phyloP scores from a whole-genome alignment of 2,888 invertebrate genomes.

The Mesochorus sp. region DNA sequence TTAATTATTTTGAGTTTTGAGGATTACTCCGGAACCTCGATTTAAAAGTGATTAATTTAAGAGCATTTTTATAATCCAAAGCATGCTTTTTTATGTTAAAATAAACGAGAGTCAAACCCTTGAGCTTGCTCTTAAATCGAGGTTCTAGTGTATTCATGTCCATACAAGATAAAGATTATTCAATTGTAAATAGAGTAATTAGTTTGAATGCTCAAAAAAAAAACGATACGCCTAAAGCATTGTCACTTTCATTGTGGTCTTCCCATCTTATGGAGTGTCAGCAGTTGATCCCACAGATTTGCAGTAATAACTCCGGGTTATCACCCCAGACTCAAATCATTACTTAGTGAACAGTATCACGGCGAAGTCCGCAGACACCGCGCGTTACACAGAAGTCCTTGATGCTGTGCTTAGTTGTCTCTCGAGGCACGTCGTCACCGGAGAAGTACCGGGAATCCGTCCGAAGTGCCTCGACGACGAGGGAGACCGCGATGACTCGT shows the following conservation, averaged over 20 bases:
- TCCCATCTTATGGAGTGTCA: too few species aligned
- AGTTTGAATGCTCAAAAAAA: too few species aligned
- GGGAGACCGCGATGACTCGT: slow-evolving; percentile 71
- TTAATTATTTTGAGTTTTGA: background rate
- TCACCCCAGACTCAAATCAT: slow-evolving; percentile 17
- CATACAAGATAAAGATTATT: too few species aligned
- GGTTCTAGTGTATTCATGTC: too few species aligned
- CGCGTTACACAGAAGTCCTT: slow-evolving; percentile 55
- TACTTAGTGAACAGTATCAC: slow-evolving; percentile 49
- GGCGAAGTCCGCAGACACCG: slow-evolving; percentile 49
- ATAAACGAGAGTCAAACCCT: too few species aligned
- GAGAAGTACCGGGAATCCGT: slow-evolving; percentile 77
- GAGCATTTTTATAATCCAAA: too few species aligned
- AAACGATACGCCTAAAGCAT: background rate
- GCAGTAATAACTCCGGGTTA: slow-evolving; percentile 53
- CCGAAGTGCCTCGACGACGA: slow-evolving; percentile 72
- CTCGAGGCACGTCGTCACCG: slow-evolving; percentile 78
- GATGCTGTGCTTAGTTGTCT: slow-evolving; percentile 78
- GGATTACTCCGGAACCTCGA: too few species aligned
- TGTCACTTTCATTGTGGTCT: slow-evolving; percentile 16
- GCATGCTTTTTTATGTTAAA: too few species aligned
- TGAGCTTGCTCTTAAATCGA: too few species aligned
- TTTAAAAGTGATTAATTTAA: too few species aligned
- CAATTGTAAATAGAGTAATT: background rate
- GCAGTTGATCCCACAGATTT: slow-evolving; percentile 46